Conservation (phyloP, 2,797 vertebrate genomes). For the Gobionotothen gibberifrons region DNA sequence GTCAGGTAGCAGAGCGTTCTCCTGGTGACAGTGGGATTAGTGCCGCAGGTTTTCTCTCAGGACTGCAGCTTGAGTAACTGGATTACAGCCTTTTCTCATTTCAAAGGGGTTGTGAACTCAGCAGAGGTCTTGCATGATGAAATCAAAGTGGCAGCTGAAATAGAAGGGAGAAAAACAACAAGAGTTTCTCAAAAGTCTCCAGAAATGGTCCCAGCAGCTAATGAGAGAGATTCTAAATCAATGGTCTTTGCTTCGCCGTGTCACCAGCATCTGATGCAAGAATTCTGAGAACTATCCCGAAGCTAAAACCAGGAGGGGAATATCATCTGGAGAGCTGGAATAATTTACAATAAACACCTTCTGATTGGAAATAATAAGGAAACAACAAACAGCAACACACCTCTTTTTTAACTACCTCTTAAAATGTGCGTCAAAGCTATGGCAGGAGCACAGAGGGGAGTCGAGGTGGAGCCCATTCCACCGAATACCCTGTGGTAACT, state of each 20-base stretch:
- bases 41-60: slow-evolving; percentile 84
- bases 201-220: slow-evolving; percentile 77
- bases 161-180: slow-evolving; percentile 80
- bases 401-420: slow-evolving; percentile 40
- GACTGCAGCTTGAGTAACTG: slow-evolving; percentile 89
- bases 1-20: slow-evolving; percentile 74
- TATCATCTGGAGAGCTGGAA: slow-evolving; percentile 13
- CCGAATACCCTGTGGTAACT: slow-evolving; percentile 82
- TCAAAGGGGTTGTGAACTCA: slow-evolving; percentile 97
- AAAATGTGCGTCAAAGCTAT: slow-evolving; percentile 40
- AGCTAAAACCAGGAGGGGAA: background rate
- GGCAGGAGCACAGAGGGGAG: slow-evolving; percentile 59
- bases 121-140: slow-evolving; percentile 94
- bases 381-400: slow-evolving; percentile 22
- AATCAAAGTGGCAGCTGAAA: slow-evolving; percentile 98
- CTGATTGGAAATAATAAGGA: slow-evolving; percentile 23
- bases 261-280: slow-evolving; percentile 10
- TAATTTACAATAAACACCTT: slow-evolving; percentile 18
- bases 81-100: slow-evolving; percentile 95
- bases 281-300: slow-evolving; percentile 19
- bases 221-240: slow-evolving; percentile 70
- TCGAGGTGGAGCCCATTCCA: slow-evolving; percentile 69
- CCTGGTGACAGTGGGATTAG: slow-evolving; percentile 78
- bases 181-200: slow-evolving; percentile 82
- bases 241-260: slow-evolving; percentile 61